Percentiles rank a stretch among this genome's conserved stretches.
phyloP scores from a whole-genome alignment of 2,888 invertebrate genomes.

The Eupithecia pulchellata region DNA sequence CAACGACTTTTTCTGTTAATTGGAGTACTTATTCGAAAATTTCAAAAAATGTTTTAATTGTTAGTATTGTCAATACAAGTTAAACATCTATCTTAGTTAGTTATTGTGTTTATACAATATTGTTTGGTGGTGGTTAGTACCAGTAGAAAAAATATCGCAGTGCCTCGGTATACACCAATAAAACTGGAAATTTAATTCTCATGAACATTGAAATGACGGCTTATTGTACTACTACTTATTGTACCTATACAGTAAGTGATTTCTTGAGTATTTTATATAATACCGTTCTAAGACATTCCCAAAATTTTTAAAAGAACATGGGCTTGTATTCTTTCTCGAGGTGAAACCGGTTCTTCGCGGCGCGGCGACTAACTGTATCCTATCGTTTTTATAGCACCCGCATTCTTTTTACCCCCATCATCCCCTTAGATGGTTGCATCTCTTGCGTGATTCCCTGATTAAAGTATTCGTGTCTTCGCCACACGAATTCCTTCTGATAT shows the following conservation, averaged over 20 bases:
- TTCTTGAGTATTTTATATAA: neutral
- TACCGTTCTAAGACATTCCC: neutral
- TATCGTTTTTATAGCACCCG: slow-evolving; percentile 73
- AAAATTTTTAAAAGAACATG: slow-evolving; percentile 19
- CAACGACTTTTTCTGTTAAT: slow-evolving; percentile 8
- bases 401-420: slow-evolving; percentile 80
- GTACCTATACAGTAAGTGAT: neutral
- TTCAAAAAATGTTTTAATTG: neutral
- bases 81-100: neutral
- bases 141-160: neutral
- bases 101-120: neutral
- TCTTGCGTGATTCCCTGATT: slow-evolving; percentile 47
- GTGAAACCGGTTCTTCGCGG: slow-evolving; percentile 71
- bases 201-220: no score
- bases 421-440: slow-evolving; percentile 56
- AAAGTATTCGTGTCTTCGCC: slow-evolving; percentile 12
- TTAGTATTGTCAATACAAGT: neutral
- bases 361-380: slow-evolving; percentile 75
- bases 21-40: neutral
- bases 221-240: no score
- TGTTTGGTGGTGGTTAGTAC: neutral
- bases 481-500: neutral
- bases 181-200: no score
- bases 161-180: neutral
- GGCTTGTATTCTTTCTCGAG: slow-evolving; percentile 58